Conservation (phyloP, 1,140 invertebrate genomes). For the Ceratina australensis region DNA sequence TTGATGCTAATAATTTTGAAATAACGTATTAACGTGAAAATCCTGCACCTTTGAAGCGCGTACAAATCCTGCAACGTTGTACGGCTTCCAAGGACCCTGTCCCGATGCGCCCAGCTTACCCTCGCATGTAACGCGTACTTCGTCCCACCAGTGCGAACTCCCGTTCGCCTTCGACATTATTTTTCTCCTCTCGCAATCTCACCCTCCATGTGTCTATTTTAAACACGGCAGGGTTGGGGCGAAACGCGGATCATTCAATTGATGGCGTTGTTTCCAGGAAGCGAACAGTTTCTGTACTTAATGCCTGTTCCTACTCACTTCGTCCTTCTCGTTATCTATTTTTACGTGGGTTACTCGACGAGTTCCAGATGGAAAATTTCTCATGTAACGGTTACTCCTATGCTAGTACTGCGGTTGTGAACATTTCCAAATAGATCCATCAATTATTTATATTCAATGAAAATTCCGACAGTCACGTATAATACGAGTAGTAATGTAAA, state of each 20-base stretch:
- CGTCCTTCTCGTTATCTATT: no score
- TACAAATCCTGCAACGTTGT: not conserved
- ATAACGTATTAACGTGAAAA: not conserved
- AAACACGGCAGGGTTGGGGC: not conserved
- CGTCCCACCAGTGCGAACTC: not conserved
- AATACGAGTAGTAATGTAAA: no score
- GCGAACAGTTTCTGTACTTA: not conserved
- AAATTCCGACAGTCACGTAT: no score
- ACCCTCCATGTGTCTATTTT: constrained; percentile 15
- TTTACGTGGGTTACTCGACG: not conserved
- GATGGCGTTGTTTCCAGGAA: not conserved
- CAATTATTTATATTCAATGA: no score
- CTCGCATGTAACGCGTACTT: constrained; percentile 2
- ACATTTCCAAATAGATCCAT: no score
- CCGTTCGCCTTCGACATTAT: constrained; percentile 14
- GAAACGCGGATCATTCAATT: not conserved
- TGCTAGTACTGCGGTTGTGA: no score
- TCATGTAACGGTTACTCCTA: no score
- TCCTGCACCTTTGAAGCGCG: not conserved
- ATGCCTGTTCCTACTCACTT: no score
- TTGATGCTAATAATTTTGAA: no score
- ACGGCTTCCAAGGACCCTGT: constrained; percentile 26
- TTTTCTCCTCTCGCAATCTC: constrained; percentile 21
- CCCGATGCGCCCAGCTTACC: constrained; percentile 2
- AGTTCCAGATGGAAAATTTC: not conserved